phyloP scores from a whole-genome alignment of 2,888 invertebrate species.

The Nephrocerus scutellatus region DNA sequence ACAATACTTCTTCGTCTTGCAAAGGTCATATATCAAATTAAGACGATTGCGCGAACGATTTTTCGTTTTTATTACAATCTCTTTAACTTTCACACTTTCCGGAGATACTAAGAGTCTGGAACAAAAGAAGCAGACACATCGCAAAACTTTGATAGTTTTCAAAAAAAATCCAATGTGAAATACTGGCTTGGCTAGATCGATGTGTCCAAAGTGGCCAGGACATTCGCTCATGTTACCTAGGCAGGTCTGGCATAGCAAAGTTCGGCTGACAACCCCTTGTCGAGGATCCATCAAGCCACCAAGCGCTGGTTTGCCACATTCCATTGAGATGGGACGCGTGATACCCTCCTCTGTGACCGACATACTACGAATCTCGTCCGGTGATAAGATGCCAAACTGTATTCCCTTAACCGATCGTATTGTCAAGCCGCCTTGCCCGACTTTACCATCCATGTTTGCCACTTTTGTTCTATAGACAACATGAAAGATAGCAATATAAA shows the following conservation, averaged over 20 bases:
- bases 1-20: conserved; percentile 91
- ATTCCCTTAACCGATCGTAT: conserved; percentile 80
- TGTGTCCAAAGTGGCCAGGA: conserved; percentile 96
- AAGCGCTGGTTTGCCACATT: conserved; percentile 88
- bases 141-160: conserved; percentile 83
- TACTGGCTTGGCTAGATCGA: conserved; percentile 92
- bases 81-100: conserved; percentile 53
- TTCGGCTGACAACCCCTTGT: conserved; percentile 88
- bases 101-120: conserved; percentile 88
- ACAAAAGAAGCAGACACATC: conserved; percentile 96
- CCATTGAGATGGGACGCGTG: conserved; percentile 89
- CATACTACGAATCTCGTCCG: conserved; percentile 95
- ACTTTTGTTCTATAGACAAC: too few species aligned
- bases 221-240: conserved; percentile 93
- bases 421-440: too few species aligned
- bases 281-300: conserved; percentile 96
- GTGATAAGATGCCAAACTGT: conserved; percentile 93
- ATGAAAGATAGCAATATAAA: too few species aligned
- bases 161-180: conserved; percentile 93
- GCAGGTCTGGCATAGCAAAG: conserved; percentile 83
- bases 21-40: conserved; percentile 78
- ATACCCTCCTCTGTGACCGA: conserved; percentile 93
- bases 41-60: conserved; percentile 86
- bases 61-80: conserved; percentile 78
- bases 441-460: too few species aligned